Conservation (phyloP, 2,797 vertebrate genomes). For the Rhinatrema bivittatum region DNA sequence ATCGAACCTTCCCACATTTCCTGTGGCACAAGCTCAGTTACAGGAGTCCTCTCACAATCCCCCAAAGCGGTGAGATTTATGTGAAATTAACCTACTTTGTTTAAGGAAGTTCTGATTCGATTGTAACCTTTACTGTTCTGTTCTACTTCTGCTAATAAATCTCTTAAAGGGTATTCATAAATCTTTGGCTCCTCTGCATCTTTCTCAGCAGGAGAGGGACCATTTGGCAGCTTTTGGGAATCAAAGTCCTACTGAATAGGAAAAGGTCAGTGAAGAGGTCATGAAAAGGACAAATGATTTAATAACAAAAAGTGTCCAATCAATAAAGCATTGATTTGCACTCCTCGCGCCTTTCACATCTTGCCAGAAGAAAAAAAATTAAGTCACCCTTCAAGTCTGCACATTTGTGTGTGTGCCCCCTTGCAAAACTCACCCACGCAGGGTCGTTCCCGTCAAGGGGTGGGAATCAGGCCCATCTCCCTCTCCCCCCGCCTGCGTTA, state of each 20-base stretch:
- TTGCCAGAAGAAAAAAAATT: no score
- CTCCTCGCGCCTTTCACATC: neutral
- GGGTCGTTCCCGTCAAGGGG: no score
- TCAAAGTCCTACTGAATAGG: neutral
- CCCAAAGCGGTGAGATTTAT: no score
- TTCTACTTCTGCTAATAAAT: neutral
- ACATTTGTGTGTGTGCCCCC: no score
- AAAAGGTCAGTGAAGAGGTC: neutral
- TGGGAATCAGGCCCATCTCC: no score
- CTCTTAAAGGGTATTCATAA: neutral
- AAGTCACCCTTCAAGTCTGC: no score
- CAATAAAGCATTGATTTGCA: neutral
- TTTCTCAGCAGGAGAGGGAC: neutral
- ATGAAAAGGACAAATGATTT: neutral
- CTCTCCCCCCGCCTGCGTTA: no score
- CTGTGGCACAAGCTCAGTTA: neutral
- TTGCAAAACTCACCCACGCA: no score
- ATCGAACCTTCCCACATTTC: no score
- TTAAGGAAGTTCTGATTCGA: neutral
- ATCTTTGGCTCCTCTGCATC: neutral
- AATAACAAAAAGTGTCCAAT: constrained; percentile 3
- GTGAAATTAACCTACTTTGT: neutral
- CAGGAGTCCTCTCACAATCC: neutral
- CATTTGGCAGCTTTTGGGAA: accelerated
- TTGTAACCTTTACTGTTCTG: neutral